Conservation (phyloP, 2,797 vertebrate genomes). For the Coccyzus lansbergi region DNA sequence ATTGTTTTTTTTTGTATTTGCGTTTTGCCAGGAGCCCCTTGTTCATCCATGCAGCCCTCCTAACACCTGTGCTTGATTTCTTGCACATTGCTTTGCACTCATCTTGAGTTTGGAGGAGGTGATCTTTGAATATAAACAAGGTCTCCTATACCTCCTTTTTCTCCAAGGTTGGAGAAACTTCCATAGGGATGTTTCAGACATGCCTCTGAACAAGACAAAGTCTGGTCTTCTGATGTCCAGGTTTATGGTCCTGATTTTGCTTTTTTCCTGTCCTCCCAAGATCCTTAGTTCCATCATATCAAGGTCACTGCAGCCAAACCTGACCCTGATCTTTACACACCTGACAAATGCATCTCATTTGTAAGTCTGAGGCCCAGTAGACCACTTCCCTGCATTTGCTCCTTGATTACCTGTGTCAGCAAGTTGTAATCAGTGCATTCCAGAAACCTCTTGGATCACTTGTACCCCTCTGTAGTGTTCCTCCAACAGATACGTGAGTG, state of each 20-base stretch:
- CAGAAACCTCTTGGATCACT: background rate
- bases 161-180: background rate
- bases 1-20: background rate
- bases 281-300: background rate
- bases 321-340: background rate
- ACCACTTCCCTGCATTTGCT: background rate
- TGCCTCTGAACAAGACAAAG: background rate
- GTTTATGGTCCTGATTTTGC: background rate
- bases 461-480: background rate
- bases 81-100: rapidly evolving
- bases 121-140: background rate
- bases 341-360: background rate
- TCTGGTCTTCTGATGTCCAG: background rate
- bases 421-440: background rate
- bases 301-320: background rate
- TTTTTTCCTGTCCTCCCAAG: background rate
- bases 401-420: background rate
- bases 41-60: background rate
- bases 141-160: background rate
- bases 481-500: background rate
- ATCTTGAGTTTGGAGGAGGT: background rate
- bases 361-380: background rate
- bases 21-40: background rate
- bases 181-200: background rate
- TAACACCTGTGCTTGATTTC: background rate